Conservation (phyloP, 2,888 invertebrate genomes). For the Andrena camellia region DNA sequence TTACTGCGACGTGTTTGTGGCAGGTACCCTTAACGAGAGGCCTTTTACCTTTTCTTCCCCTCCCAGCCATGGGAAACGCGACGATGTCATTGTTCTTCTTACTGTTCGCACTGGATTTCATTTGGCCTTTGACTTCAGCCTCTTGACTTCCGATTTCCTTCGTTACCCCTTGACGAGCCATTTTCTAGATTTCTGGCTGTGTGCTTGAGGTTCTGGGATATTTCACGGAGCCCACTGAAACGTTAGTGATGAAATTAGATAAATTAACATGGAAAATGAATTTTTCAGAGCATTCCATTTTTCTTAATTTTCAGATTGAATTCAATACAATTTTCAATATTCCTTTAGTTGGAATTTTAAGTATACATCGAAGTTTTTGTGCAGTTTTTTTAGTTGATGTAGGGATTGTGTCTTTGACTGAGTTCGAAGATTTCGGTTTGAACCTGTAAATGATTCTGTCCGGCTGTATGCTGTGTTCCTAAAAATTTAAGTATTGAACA, state of each 20-base stretch:
- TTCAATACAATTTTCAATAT: no score
- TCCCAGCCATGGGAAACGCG: background rate
- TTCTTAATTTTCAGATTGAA: no score
- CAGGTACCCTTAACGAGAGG: conserved; percentile 8
- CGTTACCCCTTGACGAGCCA: background rate
- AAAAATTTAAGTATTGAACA: no score
- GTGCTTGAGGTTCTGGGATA: background rate
- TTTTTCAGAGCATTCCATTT: background rate
- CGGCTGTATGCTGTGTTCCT: no score
- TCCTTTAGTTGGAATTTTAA: no score
- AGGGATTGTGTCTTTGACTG: no score
- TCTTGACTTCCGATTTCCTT: background rate
- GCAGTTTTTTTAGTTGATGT: no score
- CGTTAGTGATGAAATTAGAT: background rate
- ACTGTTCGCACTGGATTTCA: background rate
- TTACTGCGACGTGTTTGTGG: conserved; percentile 5
- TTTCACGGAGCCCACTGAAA: background rate
- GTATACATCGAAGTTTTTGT: no score
- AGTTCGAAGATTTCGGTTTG: no score
- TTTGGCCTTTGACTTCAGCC: background rate
- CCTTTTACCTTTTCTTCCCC: background rate
- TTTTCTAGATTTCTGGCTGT: background rate
- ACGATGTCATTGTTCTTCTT: conserved; percentile 8
- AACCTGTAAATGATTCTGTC: no score
- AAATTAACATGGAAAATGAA: background rate